A percentile compares a stretch with the other conserved stretches of the same genome.
Conservation (phyloP, 2,888 invertebrate species). For the Incurvaria masculella region DNA sequence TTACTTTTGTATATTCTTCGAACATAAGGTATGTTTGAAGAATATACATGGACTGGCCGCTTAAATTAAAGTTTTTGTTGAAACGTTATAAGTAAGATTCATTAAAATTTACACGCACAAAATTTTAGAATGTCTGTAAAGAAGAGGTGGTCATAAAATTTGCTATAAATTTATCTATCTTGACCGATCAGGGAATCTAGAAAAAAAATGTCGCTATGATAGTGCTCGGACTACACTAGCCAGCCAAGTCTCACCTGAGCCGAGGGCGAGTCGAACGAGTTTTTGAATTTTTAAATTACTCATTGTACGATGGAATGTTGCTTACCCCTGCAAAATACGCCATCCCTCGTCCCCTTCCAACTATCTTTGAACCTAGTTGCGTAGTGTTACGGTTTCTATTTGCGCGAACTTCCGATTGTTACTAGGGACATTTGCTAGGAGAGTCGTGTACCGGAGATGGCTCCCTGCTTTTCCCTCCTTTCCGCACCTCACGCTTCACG, state of each 20-base stretch:
- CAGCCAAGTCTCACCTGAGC: slow-evolving; percentile 33
- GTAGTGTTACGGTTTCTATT: background rate
- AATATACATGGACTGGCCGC: too few species aligned
- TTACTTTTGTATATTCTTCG: too few species aligned
- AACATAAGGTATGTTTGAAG: too few species aligned
- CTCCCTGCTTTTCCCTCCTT: background rate
- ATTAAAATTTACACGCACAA: too few species aligned
- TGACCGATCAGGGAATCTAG: too few species aligned
- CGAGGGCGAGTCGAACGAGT: slow-evolving; percentile 48
- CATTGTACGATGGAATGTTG: slow-evolving; percentile 55
- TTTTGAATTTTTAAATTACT: slow-evolving; percentile 60
- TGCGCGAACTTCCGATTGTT: background rate
- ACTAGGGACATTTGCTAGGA: background rate
- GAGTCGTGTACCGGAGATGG: background rate
- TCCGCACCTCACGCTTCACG: background rate
- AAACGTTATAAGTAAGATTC: too few species aligned
- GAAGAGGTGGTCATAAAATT: too few species aligned
- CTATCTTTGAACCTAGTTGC: background rate
- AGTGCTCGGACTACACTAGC: background rate
- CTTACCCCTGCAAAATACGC: slow-evolving; percentile 24
- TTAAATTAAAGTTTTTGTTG: too few species aligned
- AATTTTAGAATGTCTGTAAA: too few species aligned
- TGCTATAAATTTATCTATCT: too few species aligned
- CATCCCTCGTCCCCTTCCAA: background rate
- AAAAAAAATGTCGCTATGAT: background rate